Base-by-base conservation (phyloP, 2,797 vertebrate genomes). In the Oryzias sinensis region DNA sequence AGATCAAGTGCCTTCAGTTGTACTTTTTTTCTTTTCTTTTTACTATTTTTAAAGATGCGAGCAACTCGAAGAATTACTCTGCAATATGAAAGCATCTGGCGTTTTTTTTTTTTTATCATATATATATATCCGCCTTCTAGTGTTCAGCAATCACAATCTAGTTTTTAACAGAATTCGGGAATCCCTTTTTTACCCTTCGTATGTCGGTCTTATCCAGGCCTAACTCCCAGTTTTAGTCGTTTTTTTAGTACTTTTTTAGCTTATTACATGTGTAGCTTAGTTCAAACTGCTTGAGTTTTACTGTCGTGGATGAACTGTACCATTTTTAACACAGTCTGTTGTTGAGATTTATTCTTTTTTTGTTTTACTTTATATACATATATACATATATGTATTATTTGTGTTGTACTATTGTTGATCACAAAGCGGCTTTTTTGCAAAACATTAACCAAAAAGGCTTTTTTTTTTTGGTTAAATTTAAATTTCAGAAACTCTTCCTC, bases 131-230 rank as follows among this genome's bases (percentile, higher is more conserved):
- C 72, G 74, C 58, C 71, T 76, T 77, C 63, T 75, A 65, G 60
- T 76, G 81, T 83, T 85, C 71, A 84, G 27, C 89, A 79, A 86
- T 88, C 86, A 74, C 65, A 85, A 72, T 43, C 83, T 65, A 80
- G 72, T 82, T 83, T 75, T 83, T 92, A 87, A 90, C 85, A 88
- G 90, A 89, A 73, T 77, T 86, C 90, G 90, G 90, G 87, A 83
- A 87, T 53, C 83, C 89, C 86, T 77, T 85, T 68, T 69, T 75
- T 60, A 86, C 90, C 86, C 88, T 88, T 92, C 84, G 59, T 90
- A 92, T 92, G 83, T 89, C 89, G 90, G 92, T 93, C 89, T 93
- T 95, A 95, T 95, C 92, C 92, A 94, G 94, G 88, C 92, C 88
- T 92, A 88, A 91, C 75, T 91, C 86, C 80, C 87, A 79, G 90